Conservation (phyloP, 2,797 vertebrate genomes). For the Scolopax bukidnonensis region DNA sequence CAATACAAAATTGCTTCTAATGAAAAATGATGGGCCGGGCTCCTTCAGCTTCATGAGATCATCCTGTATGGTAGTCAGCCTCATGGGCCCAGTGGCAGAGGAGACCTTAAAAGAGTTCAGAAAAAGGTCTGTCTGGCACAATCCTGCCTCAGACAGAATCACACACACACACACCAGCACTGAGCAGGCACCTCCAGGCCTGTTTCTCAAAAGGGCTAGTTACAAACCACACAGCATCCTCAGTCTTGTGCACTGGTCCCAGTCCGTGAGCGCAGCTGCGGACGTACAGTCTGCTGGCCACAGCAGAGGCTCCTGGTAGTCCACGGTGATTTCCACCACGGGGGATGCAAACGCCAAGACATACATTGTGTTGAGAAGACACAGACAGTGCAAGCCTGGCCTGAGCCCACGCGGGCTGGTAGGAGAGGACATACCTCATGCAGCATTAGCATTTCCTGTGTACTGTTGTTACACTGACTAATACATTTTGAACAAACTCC, state of each 20-base stretch:
- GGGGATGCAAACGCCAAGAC: not conserved
- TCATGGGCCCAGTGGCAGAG: not conserved
- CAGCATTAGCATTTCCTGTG: not conserved
- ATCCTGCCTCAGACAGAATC: not conserved
- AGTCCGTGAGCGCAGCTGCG: not conserved
- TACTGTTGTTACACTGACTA: not conserved
- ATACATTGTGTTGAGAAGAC: not conserved
- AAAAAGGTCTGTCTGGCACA: not conserved
- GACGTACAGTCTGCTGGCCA: not conserved
- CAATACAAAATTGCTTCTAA: not conserved
- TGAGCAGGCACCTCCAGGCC: not conserved
- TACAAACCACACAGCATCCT: not conserved
- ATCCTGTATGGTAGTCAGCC: not conserved
- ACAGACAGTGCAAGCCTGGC: not conserved
- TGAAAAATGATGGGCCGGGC: not conserved
- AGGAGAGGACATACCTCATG: not conserved
- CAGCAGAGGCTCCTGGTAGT: not conserved
- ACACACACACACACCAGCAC: not conserved
- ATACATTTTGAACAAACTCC: not conserved
- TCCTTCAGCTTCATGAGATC: not conserved
- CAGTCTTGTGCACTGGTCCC: not conserved
- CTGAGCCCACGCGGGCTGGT: accelerated
- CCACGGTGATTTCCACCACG: not conserved
- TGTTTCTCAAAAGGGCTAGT: not conserved
- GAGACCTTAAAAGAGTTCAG: not conserved